Evolutionary conservation across 2,113 vertebrate species (phyloP), one percentile per base, ranked within the genome.

Genomic region (Microtus montanus): DNA sequence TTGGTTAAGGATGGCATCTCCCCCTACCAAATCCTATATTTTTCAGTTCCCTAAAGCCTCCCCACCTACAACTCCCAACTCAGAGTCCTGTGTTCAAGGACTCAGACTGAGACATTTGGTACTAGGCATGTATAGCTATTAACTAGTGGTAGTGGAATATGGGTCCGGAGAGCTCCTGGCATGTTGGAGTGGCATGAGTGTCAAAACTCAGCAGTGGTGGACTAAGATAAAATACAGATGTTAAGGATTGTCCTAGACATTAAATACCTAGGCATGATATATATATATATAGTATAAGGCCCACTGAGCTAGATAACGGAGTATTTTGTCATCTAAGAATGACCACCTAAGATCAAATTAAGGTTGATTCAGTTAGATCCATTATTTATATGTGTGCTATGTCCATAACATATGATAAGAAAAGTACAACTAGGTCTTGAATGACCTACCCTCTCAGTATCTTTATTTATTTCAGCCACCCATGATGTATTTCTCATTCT

Each of bases 381-480:
- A 94, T 17, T 87, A 83, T 74, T 63, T 77, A 93, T 82, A 38
- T 79, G 28, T 80, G 83, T 85, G 17, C 38, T 44, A 75, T 73
- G 11, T 22, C 35, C 52, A 91, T 19, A 70, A 92, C 52, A 78
- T 85, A 74, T 11, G 75, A 90, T 89, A 93, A 41, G 30, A 74
- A 91, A 92, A 8, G 28, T 78, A 61, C 52, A 24, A 44, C 49
- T 52, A 7, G n/a, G 66, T 52, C 38, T 58, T 89, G 52, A 68
- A 61, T 41, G 41, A 80, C 14, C 80, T 28, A 13, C 4, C 28
- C 75, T 28, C 49, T 47, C 0, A 8, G 35, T 71, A 28, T 64
- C 33, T 84, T 84, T 84, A 87, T 66, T 95, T 84, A 89, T 83
- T 91, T 97, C 84, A 87, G 7, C 44, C 83, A 41, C 30, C 24